Base-by-base conservation (phyloP, 2,888 invertebrate genomes). In the Cremastinae sp. region DNA sequence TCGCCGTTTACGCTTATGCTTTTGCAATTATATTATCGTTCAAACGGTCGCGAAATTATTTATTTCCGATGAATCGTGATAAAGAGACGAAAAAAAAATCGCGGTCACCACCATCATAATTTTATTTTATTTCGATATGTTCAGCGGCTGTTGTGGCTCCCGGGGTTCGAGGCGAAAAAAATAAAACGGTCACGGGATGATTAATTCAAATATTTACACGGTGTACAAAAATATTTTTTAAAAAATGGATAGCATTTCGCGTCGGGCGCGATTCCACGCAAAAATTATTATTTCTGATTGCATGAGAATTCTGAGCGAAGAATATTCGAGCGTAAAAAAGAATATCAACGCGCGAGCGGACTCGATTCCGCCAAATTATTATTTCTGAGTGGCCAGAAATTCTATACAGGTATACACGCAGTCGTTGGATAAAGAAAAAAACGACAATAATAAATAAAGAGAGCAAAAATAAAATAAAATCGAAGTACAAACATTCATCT, bases 251-350 rank as follows among this genome's bases (percentile, higher is more conserved):
- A 56, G 18, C 28, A 58, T 43, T 43, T 20, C 0, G 18, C 9
- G 16, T 2, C 8, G n/a, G 16, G 4, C 47, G n/a, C 36, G 59
- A 45, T 45, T 14, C 22, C 28, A 59, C 59, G 59, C 12, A 22
- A 22, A 28, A 16, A 47, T 34, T 10, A 49, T 62, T 38, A 49
- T 12, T 18, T 49, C n/a, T 18, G 3, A 3, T 20, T 45, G 36
- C 8, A 62, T 38, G 18, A 2, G 0, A 18, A 16, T 34, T n/a
- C 2, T 22, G n/a, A 1, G 45, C 0, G 1, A 28, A n/a, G 14
- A 28, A n/a, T n/a, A n/a, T n/a, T n/a, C 18, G n/a, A 8, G 20
- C 2, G 14, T 14, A 59, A 58, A 43, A 5, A 54, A 22, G 10
- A 12, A 28, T 22, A 22, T 43, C 8, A 59, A 59, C 22, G 9